Evolutionary conservation across 2,797 vertebrate genomes (phyloP).

Genomic region (Hoplostethus mediterraneus): DNA sequence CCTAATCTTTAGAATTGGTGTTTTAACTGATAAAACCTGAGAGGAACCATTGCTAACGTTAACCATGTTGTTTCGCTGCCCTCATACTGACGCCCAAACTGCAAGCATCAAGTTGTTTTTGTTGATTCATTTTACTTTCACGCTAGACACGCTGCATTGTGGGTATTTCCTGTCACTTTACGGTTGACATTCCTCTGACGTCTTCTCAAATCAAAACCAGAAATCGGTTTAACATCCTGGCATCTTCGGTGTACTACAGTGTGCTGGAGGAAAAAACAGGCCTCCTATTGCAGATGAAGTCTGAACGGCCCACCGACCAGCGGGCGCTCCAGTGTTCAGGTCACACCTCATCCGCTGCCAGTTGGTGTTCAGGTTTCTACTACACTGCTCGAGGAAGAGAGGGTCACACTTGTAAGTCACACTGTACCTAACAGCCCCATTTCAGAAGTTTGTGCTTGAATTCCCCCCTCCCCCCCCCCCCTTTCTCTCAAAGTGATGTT

Average conservation of each 20-base stretch:
- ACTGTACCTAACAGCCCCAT: conserved; percentile 11
- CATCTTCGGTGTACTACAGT: background rate
- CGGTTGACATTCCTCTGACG: background rate
- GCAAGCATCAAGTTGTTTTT: too few relatives aligned
- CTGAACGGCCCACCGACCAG: background rate
- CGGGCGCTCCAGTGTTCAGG: background rate
- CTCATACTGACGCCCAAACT: too few relatives aligned
- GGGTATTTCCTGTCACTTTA: background rate
- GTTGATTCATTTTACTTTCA: background rate
- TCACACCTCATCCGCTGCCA: background rate
- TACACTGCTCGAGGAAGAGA: background rate
- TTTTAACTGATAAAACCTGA: background rate
- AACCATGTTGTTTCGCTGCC: too few relatives aligned
- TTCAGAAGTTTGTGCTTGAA: conserved; percentile 15
- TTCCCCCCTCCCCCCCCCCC: background rate
- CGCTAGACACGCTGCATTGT: background rate
- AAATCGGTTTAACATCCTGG: background rate
- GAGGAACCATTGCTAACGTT: too few relatives aligned
- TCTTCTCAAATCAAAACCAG: background rate
- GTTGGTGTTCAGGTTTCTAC: background rate
- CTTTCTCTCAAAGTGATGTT: conserved; percentile 14
- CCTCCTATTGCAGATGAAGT: background rate
- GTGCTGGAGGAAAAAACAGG: background rate
- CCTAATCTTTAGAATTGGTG: background rate
- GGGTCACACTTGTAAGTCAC: background rate